Evolutionary conservation across 2,113 vertebrate genomes (phyloP).

Genomic region (Lycaon pictus): DNA sequence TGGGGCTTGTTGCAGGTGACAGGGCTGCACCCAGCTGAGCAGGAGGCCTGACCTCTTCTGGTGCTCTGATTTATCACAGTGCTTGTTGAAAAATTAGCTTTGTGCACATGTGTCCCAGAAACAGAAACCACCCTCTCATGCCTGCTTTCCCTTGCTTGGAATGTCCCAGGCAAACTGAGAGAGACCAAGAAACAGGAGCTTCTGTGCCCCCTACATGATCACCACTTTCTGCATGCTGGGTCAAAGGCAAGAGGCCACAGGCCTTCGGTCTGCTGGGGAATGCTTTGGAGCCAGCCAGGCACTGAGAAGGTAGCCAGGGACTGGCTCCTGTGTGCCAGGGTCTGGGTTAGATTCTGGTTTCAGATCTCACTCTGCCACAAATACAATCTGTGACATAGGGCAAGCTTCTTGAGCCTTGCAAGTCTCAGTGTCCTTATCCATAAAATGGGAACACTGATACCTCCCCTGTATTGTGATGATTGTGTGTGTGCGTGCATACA

Average conservation of each 20-base stretch:
- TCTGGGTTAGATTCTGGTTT: neutral
- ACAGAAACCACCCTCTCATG: neutral
- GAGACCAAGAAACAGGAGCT: neutral
- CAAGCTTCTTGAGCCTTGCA: neutral
- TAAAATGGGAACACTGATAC: neutral
- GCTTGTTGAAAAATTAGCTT: neutral
- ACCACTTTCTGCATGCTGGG: neutral
- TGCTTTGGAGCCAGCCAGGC: neutral
- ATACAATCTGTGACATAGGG: accelerated
- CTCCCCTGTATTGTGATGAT: neutral
- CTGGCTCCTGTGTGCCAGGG: neutral
- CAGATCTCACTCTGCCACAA: neutral
- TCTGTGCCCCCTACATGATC: neutral
- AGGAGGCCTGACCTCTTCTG: slow-evolving; percentile 11
- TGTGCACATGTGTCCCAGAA: neutral
- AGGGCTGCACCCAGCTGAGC: neutral
- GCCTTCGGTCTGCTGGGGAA: neutral
- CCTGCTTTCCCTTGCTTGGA: neutral
- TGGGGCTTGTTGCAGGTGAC: neutral
- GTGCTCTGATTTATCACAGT: neutral
- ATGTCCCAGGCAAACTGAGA: neutral
- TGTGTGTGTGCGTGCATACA: neutral
- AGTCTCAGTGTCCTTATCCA: neutral
- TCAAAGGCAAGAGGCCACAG: neutral
- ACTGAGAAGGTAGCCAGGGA: neutral